Base-by-base conservation (phyloP, 37 sponge, comb jelly and placozoan genomes). In the Cladorhizidae sp. region DNA sequence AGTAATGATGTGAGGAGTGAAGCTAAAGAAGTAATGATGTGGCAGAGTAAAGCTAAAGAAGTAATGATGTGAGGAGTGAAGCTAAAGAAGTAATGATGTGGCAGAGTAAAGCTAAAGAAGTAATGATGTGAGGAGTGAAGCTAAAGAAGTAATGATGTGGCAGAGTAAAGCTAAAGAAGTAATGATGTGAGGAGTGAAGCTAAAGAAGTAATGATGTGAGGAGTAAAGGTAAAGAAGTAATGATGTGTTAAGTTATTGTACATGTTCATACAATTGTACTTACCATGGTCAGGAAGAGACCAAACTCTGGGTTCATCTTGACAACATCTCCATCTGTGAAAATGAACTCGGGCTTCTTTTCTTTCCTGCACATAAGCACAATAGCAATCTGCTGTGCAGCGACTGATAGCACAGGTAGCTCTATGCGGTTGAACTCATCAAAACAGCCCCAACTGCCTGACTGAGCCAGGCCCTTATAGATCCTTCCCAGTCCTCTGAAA, bases 361-460 rank as follows among this genome's bases (percentile, higher is more conserved):
- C 98, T 79, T 98, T 98, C 84, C 89, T 98, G 72, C 98, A 95
- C 70, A 72, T 62, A 26, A 98, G 87, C 17, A 98, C 94, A 73
- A 95, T 81, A 52, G 96, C 96, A 86, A 98, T 95, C 86, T 98
- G 98, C 86, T 98, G 98, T 40, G 98, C 98, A 42, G 98, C 98
- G 56, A 98, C 98, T 37, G 98, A 98, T 57, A 98, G 84, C 40
- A 98, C 98, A 11, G 98, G 98, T 33, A 98, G 76, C 85, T 98
- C 98, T 57, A 98, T 95, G 17, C 98, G 87, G 81, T 98, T 98
- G 94, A 98, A 98, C 84, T 98, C 98, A 67, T 98, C 98, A 76
- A 98, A 98, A 76, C 98, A 98, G 42, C 98, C 98, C 98, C 98
- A 98, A 43, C 88, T 90, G 2, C 98, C 98, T 45, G 95, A 95